A percentile compares a stretch with the other conserved stretches of the same genome.
These are phyloP conservation scores for Chorisops tibialis DNA, from an alignment of 2,888 invertebrate genomes.

Conservation along the genomic window DNA sequence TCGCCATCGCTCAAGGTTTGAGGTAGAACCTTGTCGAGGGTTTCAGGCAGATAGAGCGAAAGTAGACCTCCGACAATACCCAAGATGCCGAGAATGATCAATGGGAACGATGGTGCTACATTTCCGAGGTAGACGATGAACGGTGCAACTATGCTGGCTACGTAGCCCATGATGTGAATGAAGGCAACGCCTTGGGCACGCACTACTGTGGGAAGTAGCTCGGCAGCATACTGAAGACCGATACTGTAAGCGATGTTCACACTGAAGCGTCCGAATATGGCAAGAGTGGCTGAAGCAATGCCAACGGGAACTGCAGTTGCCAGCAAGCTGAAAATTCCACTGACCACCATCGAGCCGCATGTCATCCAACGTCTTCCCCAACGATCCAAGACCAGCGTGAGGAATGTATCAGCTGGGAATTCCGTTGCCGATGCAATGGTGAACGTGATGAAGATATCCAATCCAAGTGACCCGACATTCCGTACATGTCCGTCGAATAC, in stretches of 20 bases:
- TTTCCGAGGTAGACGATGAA: conserved; percentile 80
- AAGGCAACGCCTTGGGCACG: conserved; percentile 82
- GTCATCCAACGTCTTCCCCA: conserved; percentile 85
- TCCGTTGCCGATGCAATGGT: conserved; percentile 81
- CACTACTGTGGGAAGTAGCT: conserved; percentile 81
- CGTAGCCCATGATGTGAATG: conserved; percentile 85
- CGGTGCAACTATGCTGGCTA: conserved; percentile 77
- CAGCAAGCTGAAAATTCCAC: conserved; percentile 75
- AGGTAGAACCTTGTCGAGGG: conserved; percentile 79
- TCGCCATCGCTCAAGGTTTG: conserved; percentile 85
- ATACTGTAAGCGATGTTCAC: conserved; percentile 89
- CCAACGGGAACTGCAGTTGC: conserved; percentile 73
- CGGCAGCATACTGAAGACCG: conserved; percentile 84
- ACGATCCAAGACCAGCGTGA: conserved; percentile 67
- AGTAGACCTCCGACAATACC: conserved; percentile 72
- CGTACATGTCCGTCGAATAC: conserved; percentile 87
- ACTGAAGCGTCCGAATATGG: conserved; percentile 78
- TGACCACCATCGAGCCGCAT: conserved; percentile 75
- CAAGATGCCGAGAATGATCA: conserved; percentile 72
- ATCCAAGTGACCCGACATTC: conserved; percentile 78
- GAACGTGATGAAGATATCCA: conserved; percentile 81
- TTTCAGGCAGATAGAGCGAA: conserved; percentile 80
- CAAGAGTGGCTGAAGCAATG: conserved; percentile 70
- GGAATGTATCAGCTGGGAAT: conserved; percentile 77
- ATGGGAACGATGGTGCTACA: conserved; percentile 67